Base-by-base conservation (phyloP, 1,140 invertebrate genomes). In the Drosophila tropicalis region DNA sequence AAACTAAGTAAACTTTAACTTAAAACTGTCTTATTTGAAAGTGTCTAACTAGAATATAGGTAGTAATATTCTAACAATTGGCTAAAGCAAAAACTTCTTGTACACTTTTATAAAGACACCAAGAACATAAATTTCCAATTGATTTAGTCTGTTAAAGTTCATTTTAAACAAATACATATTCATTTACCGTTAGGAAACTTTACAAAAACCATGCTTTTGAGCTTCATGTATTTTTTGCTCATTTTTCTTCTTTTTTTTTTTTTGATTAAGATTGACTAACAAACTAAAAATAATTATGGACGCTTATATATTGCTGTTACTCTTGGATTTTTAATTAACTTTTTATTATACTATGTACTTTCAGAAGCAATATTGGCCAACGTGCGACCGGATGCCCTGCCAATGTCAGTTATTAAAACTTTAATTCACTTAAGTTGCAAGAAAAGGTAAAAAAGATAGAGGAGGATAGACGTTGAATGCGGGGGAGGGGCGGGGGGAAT, bases 291-390 rank as follows among this genome's bases (percentile, higher is more conserved):
- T 51, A 10, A 65, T 56, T 65, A 70, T 22, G 29, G 40, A 51
- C 32, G 36, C 58, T 61, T 55, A 41, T 9, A 41, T 51, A 15
- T 29, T 25, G 54, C 63, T 47, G 29, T 32, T 70, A n/a, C 62
- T 70, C 62, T 75, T 73, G 70, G 67, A 89, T 80, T 89, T 86
- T 83, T 80, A 86, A 86, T 86, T 86, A 86, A 89, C 76, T 74
- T 79, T 29, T 65, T 55, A 82, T 70, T 68, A 51, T 51, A 51
- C 44, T 51, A 12, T 39, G 36, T 13, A 66, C 32, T 39, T 34
- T 36, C 25, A 32, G 64, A 32, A 55, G 74, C 54, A 51, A 67
- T 67, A 62, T 68, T 80, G 60, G 63, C 19, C 19, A 29, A 34
- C 72, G 54, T 66, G 79, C 54, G 62, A 62, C 41, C 34, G 70